Percentiles rank a stretch among this genome's conserved stretches.
These are phyloP conservation scores for Macrophya annulata DNA, from an alignment of 2,888 invertebrate genomes.

Conservation along the genomic window DNA sequence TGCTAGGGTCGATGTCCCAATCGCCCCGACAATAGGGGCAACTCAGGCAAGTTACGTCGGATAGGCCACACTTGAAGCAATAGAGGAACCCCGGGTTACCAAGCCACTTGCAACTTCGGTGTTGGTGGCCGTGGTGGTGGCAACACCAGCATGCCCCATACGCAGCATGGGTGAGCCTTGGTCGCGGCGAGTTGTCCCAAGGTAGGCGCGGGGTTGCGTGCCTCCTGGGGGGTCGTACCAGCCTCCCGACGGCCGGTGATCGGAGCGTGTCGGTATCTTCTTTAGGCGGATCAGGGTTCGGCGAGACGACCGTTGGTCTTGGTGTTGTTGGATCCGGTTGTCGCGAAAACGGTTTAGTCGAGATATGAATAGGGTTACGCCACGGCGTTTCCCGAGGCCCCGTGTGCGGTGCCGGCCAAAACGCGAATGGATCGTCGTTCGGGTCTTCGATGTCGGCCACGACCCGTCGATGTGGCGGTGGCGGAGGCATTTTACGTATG, in stretches of 20 bases:
- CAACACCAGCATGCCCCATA: constrained; percentile 7
- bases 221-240: background rate
- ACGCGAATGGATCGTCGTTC: too few species aligned
- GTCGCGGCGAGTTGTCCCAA: background rate
- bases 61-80: background rate
- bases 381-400: too few species aligned
- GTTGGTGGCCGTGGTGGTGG: background rate
- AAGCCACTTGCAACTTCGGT: background rate
- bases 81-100: background rate
- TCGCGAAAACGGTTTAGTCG: too few species aligned
- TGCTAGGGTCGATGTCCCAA: background rate
- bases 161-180: background rate
- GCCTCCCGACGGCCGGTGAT: too few species aligned
- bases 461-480: too few species aligned
- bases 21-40: background rate
- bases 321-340: too few species aligned
- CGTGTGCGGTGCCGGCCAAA: too few species aligned
- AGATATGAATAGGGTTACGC: too few species aligned
- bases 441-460: too few species aligned
- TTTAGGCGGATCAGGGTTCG: background rate
- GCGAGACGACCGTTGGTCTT: background rate
- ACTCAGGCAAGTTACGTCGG: background rate
- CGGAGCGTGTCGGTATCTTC: background rate
- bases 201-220: background rate
- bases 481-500: too few species aligned